These are phyloP conservation scores for Menidia menidia DNA, from an alignment of 2,797 vertebrate genomes.

Conservation along the genomic window DNA sequence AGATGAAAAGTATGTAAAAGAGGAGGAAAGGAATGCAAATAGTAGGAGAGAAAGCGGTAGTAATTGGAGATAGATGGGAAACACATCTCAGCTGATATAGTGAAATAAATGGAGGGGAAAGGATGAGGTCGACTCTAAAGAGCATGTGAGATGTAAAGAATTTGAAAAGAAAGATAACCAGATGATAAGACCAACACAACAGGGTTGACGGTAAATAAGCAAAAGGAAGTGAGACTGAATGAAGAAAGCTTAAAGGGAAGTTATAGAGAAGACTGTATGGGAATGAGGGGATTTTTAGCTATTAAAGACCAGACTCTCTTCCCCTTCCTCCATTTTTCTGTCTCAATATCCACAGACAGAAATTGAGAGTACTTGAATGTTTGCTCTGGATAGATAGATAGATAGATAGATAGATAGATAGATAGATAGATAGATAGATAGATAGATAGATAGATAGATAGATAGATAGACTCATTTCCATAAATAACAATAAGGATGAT, in stretches of 20 bases:
- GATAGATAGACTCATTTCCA: too few species aligned
- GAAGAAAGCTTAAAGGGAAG: not conserved
- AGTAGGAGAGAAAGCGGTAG: not conserved
- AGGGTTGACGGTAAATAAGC: not conserved
- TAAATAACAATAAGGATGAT: too few species aligned
- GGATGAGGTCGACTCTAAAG: not conserved
- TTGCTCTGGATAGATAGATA: too few species aligned
- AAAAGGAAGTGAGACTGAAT: not conserved
- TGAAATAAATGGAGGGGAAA: not conserved
- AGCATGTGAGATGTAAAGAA: not conserved
- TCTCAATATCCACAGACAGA: not conserved
- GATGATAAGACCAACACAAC: not conserved
- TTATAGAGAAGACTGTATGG: not conserved
- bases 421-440: too few species aligned
- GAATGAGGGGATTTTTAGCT: not conserved
- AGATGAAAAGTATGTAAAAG: conserved; percentile 31
- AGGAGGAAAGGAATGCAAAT: not conserved
- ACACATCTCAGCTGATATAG: not conserved
- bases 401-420: too few species aligned
- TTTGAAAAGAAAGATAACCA: not conserved
- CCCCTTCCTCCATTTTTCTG: not conserved
- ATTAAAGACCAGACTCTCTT: conserved; percentile 34
- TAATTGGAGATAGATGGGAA: not conserved
- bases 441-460: too few species aligned
- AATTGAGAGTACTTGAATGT: not conserved